Evolutionary conservation across 2,113 vertebrate genomes (phyloP), one percentile per base, ranked within the genome.

Genomic region (Accipiter cooperii): DNA sequence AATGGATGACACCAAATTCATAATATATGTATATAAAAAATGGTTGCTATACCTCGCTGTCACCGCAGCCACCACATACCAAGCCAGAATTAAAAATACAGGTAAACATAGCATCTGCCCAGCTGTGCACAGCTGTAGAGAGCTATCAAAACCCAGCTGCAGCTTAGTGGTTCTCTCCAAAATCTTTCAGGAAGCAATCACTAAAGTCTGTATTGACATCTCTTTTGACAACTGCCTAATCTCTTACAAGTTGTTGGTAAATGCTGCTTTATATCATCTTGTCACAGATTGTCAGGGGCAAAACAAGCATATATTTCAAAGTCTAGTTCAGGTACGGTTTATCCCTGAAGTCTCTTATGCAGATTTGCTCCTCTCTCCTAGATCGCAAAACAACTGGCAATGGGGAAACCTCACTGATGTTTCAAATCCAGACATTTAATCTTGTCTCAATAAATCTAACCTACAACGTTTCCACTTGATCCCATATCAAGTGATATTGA

Each of bases 201-300:
- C n/a, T 77, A 64, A 90, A 91, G 36, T 21, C 38, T 79, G 11
- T 58, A 89, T 93, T 90, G 77, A 61, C 78, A 77, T 91, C 64
- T 94, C 38, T 93, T 87, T 95, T 95, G 63, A 92, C 22, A 97
- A 75, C 44, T 84, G 69, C 60, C 36, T 89, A 66, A 92, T 94
- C 24, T 76, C 71, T 87, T 95, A 87, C 83, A 63, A 77, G 29
- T 86, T 96, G 75, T 80, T 82, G 70, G 21, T 77, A 96, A 93
- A 60, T 76, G 75, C 70, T 93, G 19, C 58, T 97, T 94, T 96
- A 76, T 31, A 90, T 95, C 57, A 92, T 60, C 63, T 83, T 93
- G 22, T 51, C 84, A 47, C 57, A 42, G 18, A 73, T 17, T 78
- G 24, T 61, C 0, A 3, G 31, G 12, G 9, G n/a, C 46, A 18